Evolutionary conservation across 2,113 vertebrate genomes (phyloP), one percentile per base, ranked within the genome.

Genomic region (Cichladusa arquata): DNA sequence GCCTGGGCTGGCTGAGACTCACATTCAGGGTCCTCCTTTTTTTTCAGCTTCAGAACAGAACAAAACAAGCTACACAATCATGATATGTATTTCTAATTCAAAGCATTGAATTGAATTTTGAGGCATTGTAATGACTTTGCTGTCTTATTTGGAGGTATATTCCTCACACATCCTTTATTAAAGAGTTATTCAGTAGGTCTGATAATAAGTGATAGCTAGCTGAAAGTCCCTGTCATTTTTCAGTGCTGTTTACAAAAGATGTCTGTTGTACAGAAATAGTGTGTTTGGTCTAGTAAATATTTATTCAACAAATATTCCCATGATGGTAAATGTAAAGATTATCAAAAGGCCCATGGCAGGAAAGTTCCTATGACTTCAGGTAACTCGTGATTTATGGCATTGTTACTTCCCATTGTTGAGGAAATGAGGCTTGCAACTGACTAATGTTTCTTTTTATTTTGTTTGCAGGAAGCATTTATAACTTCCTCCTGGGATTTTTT

Each of bases 401-500:
- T 96, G 95, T 97, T 97, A 91, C 93, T 93, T 74, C 95, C 96
- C 92, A 97, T 97, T 90, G 96, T 53, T 93, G 86, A 96, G 80
- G 92, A 97, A 98, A 98, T 98, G 97, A 98, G 94, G 93, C 97
- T 98, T 97, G 93, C 56, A 29, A 96, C 96, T 97, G 96, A 97
- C 96, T 98, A 97, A 98, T 97, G 97, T 97, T 98, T 97, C 95
- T 96, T 96, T 97, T 97, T 97, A 97, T 96, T 97, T 97, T 97
- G 94, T 97, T 98, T 97, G 97, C 97, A 96, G 83, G 94, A 97
- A 97, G 91, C 91, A 97, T 98, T 98, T 98, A 90, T 94, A 97
- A 97, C 96, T 96, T 97, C 83, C 95, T 96, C 79, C 61, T 84
- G 95, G 97, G 95, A 94, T 78, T 95, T 95, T 97, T 94, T 80